phyloP scores from a whole-genome alignment of 2,797 vertebrate species.

The Molossus molossus region DNA sequence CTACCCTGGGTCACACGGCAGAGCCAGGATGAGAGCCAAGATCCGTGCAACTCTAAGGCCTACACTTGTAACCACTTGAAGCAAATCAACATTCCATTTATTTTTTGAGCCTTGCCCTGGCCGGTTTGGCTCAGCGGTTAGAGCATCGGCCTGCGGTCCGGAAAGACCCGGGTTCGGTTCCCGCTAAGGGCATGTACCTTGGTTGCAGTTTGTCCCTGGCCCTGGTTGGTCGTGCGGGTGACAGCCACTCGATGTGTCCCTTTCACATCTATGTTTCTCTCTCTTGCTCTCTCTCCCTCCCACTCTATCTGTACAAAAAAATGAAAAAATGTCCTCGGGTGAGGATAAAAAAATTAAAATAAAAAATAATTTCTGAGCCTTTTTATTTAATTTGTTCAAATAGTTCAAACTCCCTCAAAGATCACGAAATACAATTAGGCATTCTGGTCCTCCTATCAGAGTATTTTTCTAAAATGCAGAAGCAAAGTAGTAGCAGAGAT shows the following conservation, averaged over 20 bases:
- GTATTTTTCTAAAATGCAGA: conserved; percentile 39
- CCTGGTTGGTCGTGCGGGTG: too few species aligned
- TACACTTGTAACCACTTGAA: background rate
- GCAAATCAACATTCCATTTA: conserved; percentile 30
- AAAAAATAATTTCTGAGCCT: background rate
- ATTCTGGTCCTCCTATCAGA: background rate
- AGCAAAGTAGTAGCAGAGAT: conserved; percentile 26
- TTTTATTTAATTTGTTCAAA: conserved; percentile 67
- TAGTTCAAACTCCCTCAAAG: conserved; percentile 67
- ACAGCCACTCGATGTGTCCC: too few species aligned
- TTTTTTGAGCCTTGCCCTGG: background rate
- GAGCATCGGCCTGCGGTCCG: too few species aligned
- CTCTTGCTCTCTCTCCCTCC: too few species aligned
- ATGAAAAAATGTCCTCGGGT: too few species aligned
- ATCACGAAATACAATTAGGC: conserved; percentile 49
- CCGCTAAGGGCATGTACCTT: too few species aligned
- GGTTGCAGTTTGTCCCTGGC: too few species aligned
- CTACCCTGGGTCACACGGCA: background rate
- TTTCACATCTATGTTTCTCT: too few species aligned
- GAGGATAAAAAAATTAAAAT: too few species aligned
- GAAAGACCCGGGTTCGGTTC: too few species aligned
- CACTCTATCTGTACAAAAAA: too few species aligned
- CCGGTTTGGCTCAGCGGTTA: too few species aligned
- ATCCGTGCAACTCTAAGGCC: background rate
- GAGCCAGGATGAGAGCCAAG: background rate